Evolutionary conservation across 2,797 vertebrate species (phyloP), one percentile per base, ranked within the genome.

Genomic region (Tinamus major): DNA sequence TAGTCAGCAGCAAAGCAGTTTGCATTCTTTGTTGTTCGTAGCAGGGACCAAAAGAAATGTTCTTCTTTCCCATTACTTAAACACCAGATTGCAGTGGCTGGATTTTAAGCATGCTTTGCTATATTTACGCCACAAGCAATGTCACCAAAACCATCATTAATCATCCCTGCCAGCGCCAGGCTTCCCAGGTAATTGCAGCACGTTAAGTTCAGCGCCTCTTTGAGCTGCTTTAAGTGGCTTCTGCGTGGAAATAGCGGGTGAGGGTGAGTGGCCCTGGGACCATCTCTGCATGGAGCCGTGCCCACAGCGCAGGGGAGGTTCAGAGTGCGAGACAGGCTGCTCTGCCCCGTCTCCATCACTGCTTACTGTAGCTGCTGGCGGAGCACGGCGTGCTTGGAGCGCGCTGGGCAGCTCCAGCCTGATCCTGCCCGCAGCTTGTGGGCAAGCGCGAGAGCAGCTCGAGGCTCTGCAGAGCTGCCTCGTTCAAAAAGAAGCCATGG

Each of bases 141-240:
- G 78, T 70, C 65, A 78, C 53, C 5, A 16, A 64, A 89, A 64
- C 2, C 3, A 37, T 67, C 26, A 49, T 93, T 89, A 91, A 85
- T 92, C 58, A 48, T 79, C 81, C 75, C n/a, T 85, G 81, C 69
- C 76, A 55, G 79, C 4, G 0, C 11, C 6, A 77, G 69, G 62
- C 87, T 83, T 92, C 85, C 8, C 76, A 91, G 65, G 79, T 96
- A 53, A 78, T 89, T 63, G 81, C 87, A 19, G 59, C 70, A 23
- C 64, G 18, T 69, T 37, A 63, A 86, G 62, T 78, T 90, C 55
- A 68, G 55, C 58, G 82, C 44, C 46, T 76, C 15, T 81, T 74
- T 18, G 67, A 69, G 19, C 59, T 69, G 51, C 26, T 62, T 63
- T 49, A 39, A 77, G 35, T 74, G 24, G 61, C 75, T n/a, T 67